Evolutionary conservation across 2,113 vertebrate genomes (phyloP).

Genomic region (Haemorhous mexicanus): DNA sequence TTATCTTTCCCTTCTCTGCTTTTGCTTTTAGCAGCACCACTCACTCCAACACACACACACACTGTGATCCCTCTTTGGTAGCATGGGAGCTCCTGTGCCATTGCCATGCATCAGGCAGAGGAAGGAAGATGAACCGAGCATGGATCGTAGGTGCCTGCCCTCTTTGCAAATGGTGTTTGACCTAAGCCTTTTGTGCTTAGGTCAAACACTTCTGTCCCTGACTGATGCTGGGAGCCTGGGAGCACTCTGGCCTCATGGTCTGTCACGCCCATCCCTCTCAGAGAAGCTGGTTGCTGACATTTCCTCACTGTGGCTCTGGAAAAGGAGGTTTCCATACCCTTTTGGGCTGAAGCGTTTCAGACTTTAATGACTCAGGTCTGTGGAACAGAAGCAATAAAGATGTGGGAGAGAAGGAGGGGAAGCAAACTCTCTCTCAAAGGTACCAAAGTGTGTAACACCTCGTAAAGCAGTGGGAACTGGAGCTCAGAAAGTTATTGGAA

Average conservation of each 20-base stretch:
- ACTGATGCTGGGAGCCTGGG: not conserved
- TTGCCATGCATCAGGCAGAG: not conserved
- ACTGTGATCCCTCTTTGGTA: not conserved
- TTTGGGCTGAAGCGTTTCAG: not conserved
- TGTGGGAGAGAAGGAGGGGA: conserved; percentile 50
- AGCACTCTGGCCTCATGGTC: not conserved
- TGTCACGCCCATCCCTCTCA: not conserved
- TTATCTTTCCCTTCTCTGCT: not conserved
- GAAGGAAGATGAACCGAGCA: not conserved
- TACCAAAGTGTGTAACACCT: conserved; percentile 72
- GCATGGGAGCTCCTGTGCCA: accelerated
- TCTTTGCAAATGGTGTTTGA: not conserved
- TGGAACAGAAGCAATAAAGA: conserved; percentile 64
- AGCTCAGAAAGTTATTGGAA: conserved; percentile 62
- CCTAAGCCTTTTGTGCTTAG: not conserved
- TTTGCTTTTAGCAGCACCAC: not conserved
- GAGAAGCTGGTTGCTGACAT: not conserved
- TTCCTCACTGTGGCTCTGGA: not conserved
- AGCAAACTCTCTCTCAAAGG: conserved; percentile 59
- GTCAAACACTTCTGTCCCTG: not conserved
- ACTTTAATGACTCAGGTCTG: conserved; percentile 55
- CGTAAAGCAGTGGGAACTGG: conserved; percentile 67
- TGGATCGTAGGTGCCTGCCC: accelerated
- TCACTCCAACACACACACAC: not conserved
- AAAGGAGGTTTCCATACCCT: conserved; percentile 8